Evolutionary conservation across 2,888 invertebrate genomes (phyloP).

Genomic region (Lysandra coridon): DNA sequence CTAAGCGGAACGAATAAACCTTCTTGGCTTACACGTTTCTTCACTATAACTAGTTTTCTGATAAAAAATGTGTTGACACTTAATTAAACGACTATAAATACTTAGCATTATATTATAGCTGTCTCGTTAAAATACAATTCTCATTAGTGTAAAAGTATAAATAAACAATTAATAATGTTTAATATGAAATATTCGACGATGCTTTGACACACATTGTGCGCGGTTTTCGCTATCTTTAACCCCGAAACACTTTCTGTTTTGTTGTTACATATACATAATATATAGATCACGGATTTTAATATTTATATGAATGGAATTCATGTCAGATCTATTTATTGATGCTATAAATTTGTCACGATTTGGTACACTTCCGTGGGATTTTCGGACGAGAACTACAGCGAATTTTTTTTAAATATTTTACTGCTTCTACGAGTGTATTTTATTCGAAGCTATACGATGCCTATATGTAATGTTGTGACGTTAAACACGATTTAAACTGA

Average conservation of each 20-base stretch:
- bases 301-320: slow-evolving; percentile 4
- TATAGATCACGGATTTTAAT: slow-evolving; percentile 1
- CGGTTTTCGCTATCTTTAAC: slow-evolving; percentile 23
- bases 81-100: neutral
- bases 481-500: no score
- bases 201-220: neutral
- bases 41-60: neutral
- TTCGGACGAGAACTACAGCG: neutral
- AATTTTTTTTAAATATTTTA: no score
- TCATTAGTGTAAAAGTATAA: neutral
- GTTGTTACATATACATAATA: slow-evolving; percentile 30
- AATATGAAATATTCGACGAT: neutral
- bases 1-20: no score
- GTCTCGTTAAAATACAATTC: neutral
- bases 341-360: neutral
- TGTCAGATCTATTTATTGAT: slow-evolving; percentile 1
- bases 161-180: slow-evolving; percentile 10
- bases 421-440: no score
- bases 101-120: neutral
- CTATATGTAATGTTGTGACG: no score
- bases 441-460: no score
- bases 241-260: slow-evolving; percentile 26
- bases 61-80: neutral
- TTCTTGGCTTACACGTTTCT: no score
- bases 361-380: neutral